phyloP scores from a whole-genome alignment of 1,140 invertebrate genomes.

The Heliconius hewitsoni region DNA sequence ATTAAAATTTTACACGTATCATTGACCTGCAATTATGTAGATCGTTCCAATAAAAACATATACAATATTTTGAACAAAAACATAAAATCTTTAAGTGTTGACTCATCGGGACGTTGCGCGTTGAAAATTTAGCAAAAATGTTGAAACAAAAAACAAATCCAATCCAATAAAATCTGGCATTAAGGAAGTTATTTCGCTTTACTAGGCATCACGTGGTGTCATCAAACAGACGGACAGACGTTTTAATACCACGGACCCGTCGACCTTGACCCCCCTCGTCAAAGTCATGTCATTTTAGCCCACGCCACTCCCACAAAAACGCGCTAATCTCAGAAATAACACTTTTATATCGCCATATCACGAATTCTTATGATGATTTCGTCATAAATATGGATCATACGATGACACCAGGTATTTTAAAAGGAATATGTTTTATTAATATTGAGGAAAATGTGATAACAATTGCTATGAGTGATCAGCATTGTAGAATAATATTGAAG shows the following conservation, averaged over 20 bases:
- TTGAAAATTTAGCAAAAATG: background rate
- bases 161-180: background rate
- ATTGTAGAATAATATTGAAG: too few relatives aligned
- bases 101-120: background rate
- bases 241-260: constrained; percentile 4
- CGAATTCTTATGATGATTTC: constrained; percentile 12
- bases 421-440: too few relatives aligned
- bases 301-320: constrained; percentile 20
- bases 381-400: background rate
- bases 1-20: background rate
- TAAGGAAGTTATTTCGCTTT: background rate
- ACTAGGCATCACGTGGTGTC: constrained; percentile 1
- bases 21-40: background rate
- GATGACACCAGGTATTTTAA: too few relatives aligned
- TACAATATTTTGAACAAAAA: background rate
- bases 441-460: too few relatives aligned
- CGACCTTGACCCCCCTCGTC: constrained; percentile 26
- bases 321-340: constrained; percentile 20
- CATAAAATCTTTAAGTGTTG: constrained; percentile 7
- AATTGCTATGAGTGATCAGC: too few relatives aligned
- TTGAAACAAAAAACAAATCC: background rate
- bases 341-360: constrained; percentile 9
- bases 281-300: constrained; percentile 15
- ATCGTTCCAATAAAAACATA: background rate
- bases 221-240: constrained; percentile 15